phyloP scores from a whole-genome alignment of 2,113 vertebrate species.

The Irena cyanogastra region DNA sequence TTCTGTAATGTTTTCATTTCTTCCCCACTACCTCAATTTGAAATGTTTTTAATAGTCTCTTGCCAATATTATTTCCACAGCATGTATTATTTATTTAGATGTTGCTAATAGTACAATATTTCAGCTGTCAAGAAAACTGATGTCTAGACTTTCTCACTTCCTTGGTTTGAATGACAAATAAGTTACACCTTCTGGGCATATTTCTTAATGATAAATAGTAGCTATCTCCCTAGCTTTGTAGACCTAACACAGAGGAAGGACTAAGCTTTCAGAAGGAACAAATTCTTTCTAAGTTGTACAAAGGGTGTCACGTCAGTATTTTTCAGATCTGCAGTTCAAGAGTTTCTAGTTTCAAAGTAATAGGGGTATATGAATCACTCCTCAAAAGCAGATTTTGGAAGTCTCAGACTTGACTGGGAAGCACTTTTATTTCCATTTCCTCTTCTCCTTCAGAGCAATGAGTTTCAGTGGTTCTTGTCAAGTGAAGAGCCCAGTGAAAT shows the following conservation, averaged over 20 bases:
- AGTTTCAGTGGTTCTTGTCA: neutral
- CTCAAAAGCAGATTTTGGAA: neutral
- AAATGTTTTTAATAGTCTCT: neutral
- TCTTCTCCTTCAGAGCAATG: neutral
- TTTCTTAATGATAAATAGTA: neutral
- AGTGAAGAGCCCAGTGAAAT: neutral
- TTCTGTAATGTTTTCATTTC: neutral
- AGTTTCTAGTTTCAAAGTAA: neutral
- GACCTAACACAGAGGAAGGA: neutral
- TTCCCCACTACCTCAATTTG: neutral
- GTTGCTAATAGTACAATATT: constrained; percentile 14
- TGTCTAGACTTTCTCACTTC: constrained; percentile 27
- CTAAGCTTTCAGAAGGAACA: neutral
- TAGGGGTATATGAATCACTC: neutral
- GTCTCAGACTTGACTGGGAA: neutral
- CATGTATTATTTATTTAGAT: constrained; percentile 41
- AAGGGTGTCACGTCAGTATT: neutral
- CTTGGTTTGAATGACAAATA: constrained; percentile 13
- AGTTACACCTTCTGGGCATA: neutral
- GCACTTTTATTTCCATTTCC: neutral
- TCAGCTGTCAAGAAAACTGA: constrained; percentile 8
- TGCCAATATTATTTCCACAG: neutral
- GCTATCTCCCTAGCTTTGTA: neutral
- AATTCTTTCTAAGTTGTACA: neutral
- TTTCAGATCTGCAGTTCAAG: neutral